Base-by-base conservation (phyloP, 2,888 invertebrate species). In the Drosophila neotestacea region DNA sequence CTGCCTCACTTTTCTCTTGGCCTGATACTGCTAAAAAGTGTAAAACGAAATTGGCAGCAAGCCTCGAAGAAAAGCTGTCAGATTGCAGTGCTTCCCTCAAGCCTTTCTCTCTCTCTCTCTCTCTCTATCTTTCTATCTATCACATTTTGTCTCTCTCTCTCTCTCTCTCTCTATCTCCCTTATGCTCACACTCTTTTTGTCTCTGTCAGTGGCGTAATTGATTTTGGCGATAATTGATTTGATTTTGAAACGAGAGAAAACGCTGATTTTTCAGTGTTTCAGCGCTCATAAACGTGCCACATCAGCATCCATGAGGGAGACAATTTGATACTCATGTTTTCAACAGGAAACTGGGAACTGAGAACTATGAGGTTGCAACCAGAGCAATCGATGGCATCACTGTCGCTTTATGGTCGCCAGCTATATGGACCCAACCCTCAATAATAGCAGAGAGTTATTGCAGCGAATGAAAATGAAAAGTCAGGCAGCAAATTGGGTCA, bases 181-280 rank as follows among this genome's bases (percentile, higher is more conserved):
- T 13, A 0, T 2, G 27, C 32, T 27, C 58, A 38, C 28, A 48
- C 41, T 28, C 16, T 36, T 28, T 41, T 28, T 44, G 22, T 55
- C 60, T 58, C 32, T 61, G 66, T 78, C 73, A 68, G 52, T 48
- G 67, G 47, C 52, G 73, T 84, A 84, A 83, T 86, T 83, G 81
- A 86, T 83, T 83, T 85, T 78, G 73, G 71, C 77, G 74, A 79
- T 87, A 84, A 87, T 85, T 87, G 85, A 84, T 87, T 84, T 81
- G 79, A 74, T 79, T 81, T 69, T 61, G 64, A 48, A 73, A 64
- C 47, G 55, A 52, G 79, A 70, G 76, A 86, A 86, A 86, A 67
- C 77, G 84, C 81, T 79, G 81, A 76, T 85, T 82, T 81, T 79
- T 82, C 79, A 85, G 62, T 79, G 66, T 56, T 58, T 46, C 47